Conservation (phyloP, 2,113 vertebrate species). For the Crotalus horridus region DNA sequence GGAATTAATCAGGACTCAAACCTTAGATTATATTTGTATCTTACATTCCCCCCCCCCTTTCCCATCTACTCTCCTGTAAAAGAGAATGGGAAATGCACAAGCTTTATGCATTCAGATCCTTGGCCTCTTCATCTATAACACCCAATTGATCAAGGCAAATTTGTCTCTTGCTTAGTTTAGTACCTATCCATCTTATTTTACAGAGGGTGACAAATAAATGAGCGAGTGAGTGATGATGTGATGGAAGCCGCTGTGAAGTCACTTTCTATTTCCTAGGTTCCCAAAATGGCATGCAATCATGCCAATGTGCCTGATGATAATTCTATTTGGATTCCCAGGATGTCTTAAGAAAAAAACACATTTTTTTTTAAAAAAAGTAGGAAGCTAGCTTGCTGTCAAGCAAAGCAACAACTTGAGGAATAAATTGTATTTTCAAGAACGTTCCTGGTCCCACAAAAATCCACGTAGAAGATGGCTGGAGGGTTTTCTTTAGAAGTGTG, state of each 20-base stretch:
- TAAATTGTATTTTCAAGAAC: not conserved
- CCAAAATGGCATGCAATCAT: not conserved
- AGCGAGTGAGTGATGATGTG: not conserved
- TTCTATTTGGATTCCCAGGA: not conserved
- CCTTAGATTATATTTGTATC: not conserved
- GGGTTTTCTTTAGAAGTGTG: not conserved
- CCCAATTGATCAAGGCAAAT: not conserved
- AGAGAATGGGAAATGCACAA: not conserved
- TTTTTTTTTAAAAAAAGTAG: not conserved
- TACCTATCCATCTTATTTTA: not conserved
- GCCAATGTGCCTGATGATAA: not conserved
- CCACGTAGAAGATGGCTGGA: not conserved
- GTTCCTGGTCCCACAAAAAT: not conserved
- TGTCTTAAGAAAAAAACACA: not conserved
- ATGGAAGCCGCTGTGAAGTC: not conserved
- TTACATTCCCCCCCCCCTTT: accelerated
- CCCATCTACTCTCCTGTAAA: not conserved
- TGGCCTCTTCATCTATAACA: not conserved
- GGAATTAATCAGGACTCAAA: not conserved
- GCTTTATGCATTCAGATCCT: not conserved
- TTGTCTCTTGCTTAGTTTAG: not conserved
- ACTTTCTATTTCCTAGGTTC: not conserved
- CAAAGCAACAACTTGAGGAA: not conserved
- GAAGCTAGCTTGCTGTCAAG: not conserved
- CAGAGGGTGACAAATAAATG: not conserved